Evolutionary conservation across 2,113 vertebrate genomes (phyloP).

Genomic region (Thymallus thymallus): DNA sequence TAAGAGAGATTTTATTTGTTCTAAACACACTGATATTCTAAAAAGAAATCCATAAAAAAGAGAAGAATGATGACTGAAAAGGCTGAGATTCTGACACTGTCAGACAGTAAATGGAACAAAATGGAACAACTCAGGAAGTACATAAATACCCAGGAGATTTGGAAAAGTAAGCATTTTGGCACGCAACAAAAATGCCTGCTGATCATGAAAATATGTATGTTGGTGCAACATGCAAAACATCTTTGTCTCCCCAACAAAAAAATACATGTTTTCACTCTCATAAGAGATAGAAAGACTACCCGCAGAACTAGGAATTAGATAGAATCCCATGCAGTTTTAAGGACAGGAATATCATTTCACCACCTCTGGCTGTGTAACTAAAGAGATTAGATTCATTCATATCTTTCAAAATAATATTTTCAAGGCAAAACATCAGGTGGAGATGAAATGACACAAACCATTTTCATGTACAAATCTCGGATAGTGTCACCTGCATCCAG

Average conservation of each 20-base stretch:
- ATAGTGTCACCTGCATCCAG: neutral
- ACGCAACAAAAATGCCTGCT: neutral
- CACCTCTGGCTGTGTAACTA: constrained; percentile 9
- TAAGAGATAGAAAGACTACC: neutral
- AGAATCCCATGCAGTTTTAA: neutral
- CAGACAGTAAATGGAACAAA: neutral
- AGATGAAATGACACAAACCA: constrained; percentile 13
- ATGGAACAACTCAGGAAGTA: neutral
- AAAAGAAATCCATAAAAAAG: neutral
- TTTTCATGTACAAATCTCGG: neutral
- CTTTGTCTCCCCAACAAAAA: neutral
- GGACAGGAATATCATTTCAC: constrained; percentile 11
- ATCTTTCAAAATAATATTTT: constrained; percentile 12
- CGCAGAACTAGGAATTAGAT: no score
- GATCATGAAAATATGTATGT: neutral
- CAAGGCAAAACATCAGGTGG: constrained; percentile 27
- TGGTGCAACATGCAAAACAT: neutral
- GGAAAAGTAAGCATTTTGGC: neutral
- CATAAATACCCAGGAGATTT: neutral
- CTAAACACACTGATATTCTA: neutral
- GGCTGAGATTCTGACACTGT: neutral
- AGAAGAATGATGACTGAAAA: neutral
- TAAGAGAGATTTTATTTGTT: neutral
- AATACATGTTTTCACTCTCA: neutral
- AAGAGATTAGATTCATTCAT: constrained; percentile 25